phyloP scores from a whole-genome alignment of 2,888 invertebrate species.

The Tridacna crocea region DNA sequence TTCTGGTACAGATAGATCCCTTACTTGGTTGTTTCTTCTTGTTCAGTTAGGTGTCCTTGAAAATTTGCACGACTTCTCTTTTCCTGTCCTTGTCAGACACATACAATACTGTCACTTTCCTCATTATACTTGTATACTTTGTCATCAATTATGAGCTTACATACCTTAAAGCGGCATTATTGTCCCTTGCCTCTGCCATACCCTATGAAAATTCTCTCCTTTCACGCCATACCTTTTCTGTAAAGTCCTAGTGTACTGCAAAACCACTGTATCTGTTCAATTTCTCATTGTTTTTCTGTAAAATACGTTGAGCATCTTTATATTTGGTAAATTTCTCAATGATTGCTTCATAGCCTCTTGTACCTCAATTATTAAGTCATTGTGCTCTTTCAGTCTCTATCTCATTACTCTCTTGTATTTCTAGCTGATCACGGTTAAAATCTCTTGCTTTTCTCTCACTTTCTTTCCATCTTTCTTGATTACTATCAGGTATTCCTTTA shows the following conservation, averaged over 20 bases:
- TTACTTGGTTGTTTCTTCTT: neutral
- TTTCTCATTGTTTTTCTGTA: neutral
- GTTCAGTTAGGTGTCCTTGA: neutral
- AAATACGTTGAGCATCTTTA: slow-evolving; percentile 6
- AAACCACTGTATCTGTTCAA: neutral
- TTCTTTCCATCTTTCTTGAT: no score
- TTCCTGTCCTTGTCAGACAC: neutral
- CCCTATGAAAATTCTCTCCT: neutral
- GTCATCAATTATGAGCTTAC: neutral
- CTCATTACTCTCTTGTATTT: neutral
- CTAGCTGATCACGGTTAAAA: no score
- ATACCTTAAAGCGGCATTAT: neutral
- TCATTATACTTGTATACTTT: slow-evolving; percentile 5
- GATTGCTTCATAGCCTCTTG: neutral
- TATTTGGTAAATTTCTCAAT: slow-evolving; percentile 11
- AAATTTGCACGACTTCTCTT: neutral
- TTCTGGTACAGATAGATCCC: neutral
- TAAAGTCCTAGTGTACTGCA: neutral
- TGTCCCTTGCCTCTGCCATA: neutral
- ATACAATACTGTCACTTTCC: neutral
- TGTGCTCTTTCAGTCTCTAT: neutral
- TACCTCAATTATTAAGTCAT: neutral
- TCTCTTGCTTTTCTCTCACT: no score
- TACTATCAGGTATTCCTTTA: no score
- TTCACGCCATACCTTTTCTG: neutral